Evolutionary conservation across 1,140 invertebrate genomes (phyloP), one percentile per base, ranked within the genome.

Genomic region (Papilio polytes): DNA sequence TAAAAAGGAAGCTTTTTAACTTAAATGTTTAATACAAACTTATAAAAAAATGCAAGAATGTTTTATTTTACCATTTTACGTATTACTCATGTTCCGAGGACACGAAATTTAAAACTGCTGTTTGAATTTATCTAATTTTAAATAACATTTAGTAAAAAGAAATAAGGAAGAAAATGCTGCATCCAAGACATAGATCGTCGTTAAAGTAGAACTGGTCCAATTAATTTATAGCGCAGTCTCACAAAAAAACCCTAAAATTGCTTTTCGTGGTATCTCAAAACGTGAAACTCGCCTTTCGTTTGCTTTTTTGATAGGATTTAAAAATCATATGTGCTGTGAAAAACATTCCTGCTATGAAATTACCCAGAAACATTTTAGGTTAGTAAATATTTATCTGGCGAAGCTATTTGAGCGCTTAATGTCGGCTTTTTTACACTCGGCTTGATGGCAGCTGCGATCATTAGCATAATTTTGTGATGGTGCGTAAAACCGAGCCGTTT

Each of bases 401-500:
- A 15, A 74, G 18, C 72, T 74, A 74, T 74, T 74, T 15, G n/a
- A 74, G 44, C 72, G 36, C 13, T 44, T 74, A 46, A 74, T 44
- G 36, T 46, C 20, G n/a, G 10, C 72, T 36, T 74, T 74, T 74
- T 74, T 74, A 41, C 18, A 41, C 44, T 74, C 41, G 18, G 20
- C 44, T 48, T 76, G 74, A 76, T 76, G 44, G 41, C 72, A 51
- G 74, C 74, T 76, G 74, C 46, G 46, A 51, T 76, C 44, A 76
- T 76, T 76, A 76, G 74, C 74, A 76, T 76, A 76, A 76, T 76
- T 76, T 48, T 48, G 74, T 3, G 74, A 76, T 76, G 74, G 74
- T 76, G 74, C 74, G 74, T 76, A 76, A 76, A 76, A 76, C 74
- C 74, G 46, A 51, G 20, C 74, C 73, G 46, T 48, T 76, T 76